Conservation (phyloP, 2,797 vertebrate species). For the Holocentrus rufus region DNA sequence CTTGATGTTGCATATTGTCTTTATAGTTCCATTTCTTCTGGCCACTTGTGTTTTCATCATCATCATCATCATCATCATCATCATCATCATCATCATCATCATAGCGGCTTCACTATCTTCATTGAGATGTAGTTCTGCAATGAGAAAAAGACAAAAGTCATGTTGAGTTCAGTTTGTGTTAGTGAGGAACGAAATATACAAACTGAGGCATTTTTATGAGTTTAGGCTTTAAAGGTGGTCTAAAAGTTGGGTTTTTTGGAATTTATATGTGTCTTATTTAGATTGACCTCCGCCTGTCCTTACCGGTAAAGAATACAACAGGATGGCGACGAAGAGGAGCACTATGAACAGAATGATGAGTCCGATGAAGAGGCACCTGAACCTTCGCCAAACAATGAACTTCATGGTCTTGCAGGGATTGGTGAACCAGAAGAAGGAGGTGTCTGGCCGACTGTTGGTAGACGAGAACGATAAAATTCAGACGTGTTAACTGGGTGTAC, state of each 20-base stretch:
- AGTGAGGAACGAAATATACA: too few species aligned
- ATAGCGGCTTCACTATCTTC: conserved; percentile 86
- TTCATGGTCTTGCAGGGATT: conserved; percentile 98
- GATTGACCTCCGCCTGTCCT: too few species aligned
- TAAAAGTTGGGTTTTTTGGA: too few species aligned
- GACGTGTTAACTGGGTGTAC: too few species aligned
- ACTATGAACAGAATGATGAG: conserved; percentile 86
- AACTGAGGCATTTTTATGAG: too few species aligned
- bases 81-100: too few species aligned
- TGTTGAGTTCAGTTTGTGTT: background rate
- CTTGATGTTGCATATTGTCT: background rate
- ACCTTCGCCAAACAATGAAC: conserved; percentile 96
- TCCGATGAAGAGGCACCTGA: conserved; percentile 92
- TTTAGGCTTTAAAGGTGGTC: too few species aligned
- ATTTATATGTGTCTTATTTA: too few species aligned
- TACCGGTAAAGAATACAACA: conserved; percentile 97
- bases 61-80: too few species aligned
- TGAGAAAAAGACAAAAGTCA: conserved; percentile 16
- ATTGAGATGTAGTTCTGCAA: conserved; percentile 86
- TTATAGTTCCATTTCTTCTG: background rate
- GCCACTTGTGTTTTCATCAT: conserved; percentile 35
- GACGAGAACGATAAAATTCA: too few species aligned
- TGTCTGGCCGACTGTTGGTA: conserved; percentile 92
- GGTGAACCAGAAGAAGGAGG: conserved; percentile 99
- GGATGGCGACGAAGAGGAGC: conserved; percentile 89